Percentiles rank a stretch among this genome's conserved stretches.
Evolutionary conservation across 2,888 invertebrate species (phyloP).

Genomic region (Acronicta leporina): DNA sequence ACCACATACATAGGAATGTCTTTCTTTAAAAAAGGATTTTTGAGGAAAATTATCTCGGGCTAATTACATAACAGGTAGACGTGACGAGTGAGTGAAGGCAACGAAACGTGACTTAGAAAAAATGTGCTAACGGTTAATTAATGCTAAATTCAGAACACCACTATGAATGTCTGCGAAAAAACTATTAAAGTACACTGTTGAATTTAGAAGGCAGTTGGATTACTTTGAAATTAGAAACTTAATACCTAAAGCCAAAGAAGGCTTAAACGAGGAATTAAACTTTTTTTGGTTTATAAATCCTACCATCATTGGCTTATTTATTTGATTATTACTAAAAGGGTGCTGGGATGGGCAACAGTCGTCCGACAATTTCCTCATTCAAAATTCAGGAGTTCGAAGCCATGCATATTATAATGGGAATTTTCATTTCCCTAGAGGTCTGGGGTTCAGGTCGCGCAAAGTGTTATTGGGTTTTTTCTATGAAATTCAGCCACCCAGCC

Average conservation of each 20-base stretch:
- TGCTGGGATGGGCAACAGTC: not conserved
- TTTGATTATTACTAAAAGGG: slow-evolving; percentile 4
- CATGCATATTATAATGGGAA: no score
- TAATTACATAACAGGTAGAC: slow-evolving; percentile 45
- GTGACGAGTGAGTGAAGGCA: slow-evolving; percentile 21
- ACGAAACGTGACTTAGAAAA: slow-evolving; percentile 32
- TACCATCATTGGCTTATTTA: not conserved
- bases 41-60: slow-evolving; percentile 34
- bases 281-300: slow-evolving; percentile 23
- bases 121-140: slow-evolving; percentile 32
- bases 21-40: slow-evolving; percentile 19
- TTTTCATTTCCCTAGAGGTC: no score
- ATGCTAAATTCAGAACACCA: slow-evolving; percentile 27
- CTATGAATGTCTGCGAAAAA: slow-evolving; percentile 23
- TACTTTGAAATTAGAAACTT: not conserved
- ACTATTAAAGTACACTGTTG: not conserved
- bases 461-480: no score
- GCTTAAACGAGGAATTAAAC: not conserved
- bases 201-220: not conserved
- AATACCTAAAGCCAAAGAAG: not conserved
- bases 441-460: no score
- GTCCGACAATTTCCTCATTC: no score
- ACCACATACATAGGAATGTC: slow-evolving; percentile 35
- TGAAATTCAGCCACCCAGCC: no score
- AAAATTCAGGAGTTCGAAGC: no score